These are phyloP conservation scores for Lithobius niger DNA, from an alignment of 1,140 invertebrate species.

Conservation along the genomic window DNA sequence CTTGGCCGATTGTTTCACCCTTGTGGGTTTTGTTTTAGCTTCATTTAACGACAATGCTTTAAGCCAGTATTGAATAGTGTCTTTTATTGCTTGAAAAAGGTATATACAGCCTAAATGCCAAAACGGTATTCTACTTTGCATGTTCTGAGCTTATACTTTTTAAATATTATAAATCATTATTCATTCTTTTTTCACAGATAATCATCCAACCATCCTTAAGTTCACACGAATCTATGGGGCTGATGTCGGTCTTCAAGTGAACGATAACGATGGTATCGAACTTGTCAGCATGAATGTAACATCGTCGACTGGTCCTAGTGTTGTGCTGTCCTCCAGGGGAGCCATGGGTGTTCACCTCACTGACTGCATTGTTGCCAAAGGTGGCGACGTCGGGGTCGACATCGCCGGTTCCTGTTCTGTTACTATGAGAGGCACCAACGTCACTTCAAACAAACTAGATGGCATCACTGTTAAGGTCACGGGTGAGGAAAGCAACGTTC, in stretches of 20 bases:
- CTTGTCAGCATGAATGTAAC: neutral
- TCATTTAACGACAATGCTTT: too few species aligned
- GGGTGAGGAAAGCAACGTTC: neutral
- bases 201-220: neutral
- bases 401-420: neutral
- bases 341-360: neutral
- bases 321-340: neutral
- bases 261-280: neutral
- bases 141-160: too few species aligned
- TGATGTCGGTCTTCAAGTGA: neutral
- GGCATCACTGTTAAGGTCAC: neutral
- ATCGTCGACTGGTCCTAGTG: neutral
- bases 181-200: too few species aligned
- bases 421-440: neutral
- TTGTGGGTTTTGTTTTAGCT: too few species aligned
- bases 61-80: too few species aligned
- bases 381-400: neutral
- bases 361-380: neutral
- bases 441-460: neutral
- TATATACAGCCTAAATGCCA: too few species aligned
- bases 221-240: neutral
- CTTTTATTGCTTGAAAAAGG: too few species aligned
- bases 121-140: too few species aligned
- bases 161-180: too few species aligned
- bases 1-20: too few species aligned